phyloP scores from a whole-genome alignment of 2,888 invertebrate species.

The Seira ritae region DNA sequence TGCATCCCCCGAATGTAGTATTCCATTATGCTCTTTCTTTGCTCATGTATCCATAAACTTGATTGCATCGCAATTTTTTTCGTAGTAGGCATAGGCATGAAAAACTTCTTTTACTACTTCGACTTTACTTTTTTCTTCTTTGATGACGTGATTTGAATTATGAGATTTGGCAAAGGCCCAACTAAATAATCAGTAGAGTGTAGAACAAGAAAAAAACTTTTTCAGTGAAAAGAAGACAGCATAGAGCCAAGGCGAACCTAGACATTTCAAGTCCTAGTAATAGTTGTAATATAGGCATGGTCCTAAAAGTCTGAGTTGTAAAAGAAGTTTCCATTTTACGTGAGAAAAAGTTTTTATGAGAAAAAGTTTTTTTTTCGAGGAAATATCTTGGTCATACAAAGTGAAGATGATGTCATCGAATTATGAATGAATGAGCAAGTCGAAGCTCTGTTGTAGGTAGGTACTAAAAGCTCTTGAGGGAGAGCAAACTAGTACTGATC shows the following conservation, averaged over 20 bases:
- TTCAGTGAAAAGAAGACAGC: not conserved
- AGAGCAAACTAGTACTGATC: no score
- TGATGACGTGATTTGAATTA: slow-evolving; percentile 44
- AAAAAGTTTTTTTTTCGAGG: slow-evolving; percentile 4
- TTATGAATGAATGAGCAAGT: slow-evolving; percentile 40
- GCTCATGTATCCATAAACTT: not conserved
- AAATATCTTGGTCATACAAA: slow-evolving; percentile 24
- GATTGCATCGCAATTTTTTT: not conserved
- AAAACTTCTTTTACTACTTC: not conserved
- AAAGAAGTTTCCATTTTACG: not conserved
- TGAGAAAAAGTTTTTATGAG: not conserved
- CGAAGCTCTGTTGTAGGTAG: no score
- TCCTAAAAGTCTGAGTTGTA: not conserved
- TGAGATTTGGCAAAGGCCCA: slow-evolving; percentile 36
- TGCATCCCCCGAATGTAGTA: not conserved
- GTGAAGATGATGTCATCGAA: slow-evolving; percentile 43
- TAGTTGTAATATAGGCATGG: slow-evolving; percentile 4
- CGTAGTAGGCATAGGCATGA: no score
- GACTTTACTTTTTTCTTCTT: not conserved
- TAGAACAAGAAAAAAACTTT: slow-evolving; percentile 10
- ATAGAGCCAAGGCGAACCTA: no score
- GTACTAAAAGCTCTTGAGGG: slow-evolving; percentile 5
- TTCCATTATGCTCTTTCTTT: not conserved
- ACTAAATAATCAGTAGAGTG: slow-evolving; percentile 8
- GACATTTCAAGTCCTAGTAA: not conserved